Evolutionary conservation across 2,888 invertebrate genomes (phyloP), one percentile per base, ranked within the genome.

Genomic region (Quadriops clusia): DNA sequence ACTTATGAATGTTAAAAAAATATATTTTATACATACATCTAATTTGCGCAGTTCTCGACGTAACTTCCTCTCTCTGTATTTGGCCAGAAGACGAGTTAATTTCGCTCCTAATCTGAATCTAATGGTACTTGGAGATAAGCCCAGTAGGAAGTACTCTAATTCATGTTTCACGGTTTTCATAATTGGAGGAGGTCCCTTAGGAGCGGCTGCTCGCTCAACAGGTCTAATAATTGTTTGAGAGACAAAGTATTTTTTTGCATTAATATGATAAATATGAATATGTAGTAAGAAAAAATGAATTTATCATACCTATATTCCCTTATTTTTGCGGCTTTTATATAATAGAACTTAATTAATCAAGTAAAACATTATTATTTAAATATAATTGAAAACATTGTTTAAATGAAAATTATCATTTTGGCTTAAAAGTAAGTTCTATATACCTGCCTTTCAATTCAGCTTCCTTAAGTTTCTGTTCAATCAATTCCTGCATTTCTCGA

Each of bases 381-480:
- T n/a, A n/a, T n/a, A n/a, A n/a, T n/a, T n/a, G n/a, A n/a, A n/a
- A n/a, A n/a, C n/a, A n/a, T n/a, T n/a, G n/a, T n/a, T n/a, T n/a
- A n/a, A n/a, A n/a, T n/a, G n/a, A 23, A 15, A 4, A 6, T 28
- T 9, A 23, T 21, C 12, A 6, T 18, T 20, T 11, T 27, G 17
- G 8, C 5, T 3, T n/a, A 15, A 5, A 27, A 27, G 10, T 10
- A 9, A 9, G 10, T 32, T 35, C 5, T 27, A 25, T 33, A 40
- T 56, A 75, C 75, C 70, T 69, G 57, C 66, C 67, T 46, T 61
- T 62, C 24, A 65, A 44, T 30, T 68, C 64, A 30, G 68, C 72
- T 49, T 70, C 69, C 7, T 66, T 60, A 46, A 80, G 64, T 50
- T 70, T 71, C 28, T 65, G 58, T 33, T 72, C 58, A 3, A 79